Base-by-base conservation (phyloP, 1,140 invertebrate genomes). In the Ceratina australensis region DNA sequence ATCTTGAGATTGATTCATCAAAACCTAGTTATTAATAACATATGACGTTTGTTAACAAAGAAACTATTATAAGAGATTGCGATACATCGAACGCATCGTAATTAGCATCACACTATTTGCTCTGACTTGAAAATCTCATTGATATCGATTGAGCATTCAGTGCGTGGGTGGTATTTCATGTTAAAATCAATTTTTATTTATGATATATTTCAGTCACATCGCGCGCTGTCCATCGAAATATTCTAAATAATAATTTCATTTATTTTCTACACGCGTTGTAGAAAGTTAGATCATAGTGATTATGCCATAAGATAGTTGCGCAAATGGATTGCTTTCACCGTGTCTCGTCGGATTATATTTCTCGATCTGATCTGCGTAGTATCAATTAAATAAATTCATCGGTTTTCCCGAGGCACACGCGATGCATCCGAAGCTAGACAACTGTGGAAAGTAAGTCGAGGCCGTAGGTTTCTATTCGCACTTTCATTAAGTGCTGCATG, bases 391-490 rank as follows among this genome's bases (percentile, higher is more conserved):
- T 12, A 16, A 15, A 20, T 47, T 26, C 26, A 16, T 4, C 10
- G 15, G 10, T 47, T 3, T 13, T 15, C 1, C 16, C 18, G 18
- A 28, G 3, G 2, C 59, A 33, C 28, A 42, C 22, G 18, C 8
- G 26, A 10, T 69, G 66, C 73, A 69, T 26, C 49, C 54, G 16
- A n/a, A 28, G 73, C 7, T 57, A 59, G 47, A 72, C 4, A 60
- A 28, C 1, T n/a, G 2, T 26, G 4, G 12, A 84, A 89, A 71
- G 83, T 88, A 82, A 89, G 85, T 85, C 87, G 84, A 88, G 89
- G 87, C 52, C 87, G 77, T 60, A 63, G 61, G 82, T 86, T 86
- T 88, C 80, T 85, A 85, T 80, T 86, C 75, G 59, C 77, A 82
- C 84, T 88, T 89, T 85, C 75, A 81, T 88, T 85, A 82, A 71